Evolutionary conservation across 2,797 vertebrate species (phyloP), one percentile per base, ranked within the genome.

Genomic region (Parambassis ranga): DNA sequence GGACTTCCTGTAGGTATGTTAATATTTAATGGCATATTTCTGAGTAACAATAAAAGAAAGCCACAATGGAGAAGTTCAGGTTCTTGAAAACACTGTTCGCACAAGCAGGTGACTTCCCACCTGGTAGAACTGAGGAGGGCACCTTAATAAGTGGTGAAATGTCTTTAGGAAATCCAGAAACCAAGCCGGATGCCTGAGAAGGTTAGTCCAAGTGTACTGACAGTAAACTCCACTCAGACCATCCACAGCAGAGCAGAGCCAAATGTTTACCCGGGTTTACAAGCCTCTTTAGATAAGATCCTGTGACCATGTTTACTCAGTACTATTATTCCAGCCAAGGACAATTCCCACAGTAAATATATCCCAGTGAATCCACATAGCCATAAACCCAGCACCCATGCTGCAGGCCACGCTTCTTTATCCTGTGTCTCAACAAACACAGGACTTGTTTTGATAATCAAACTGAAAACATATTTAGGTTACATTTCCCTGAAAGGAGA

Each of bases 241-340:
- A n/a, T 33, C 38, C 8, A 32, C 22, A 57, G 16, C 35, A 16
- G 33, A 57, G 2, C 35, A 22, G 37, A 16, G 46, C 23, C 22
- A 36, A 52, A 60, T 3, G 18, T 65, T 53, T 20, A 37, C 10
- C 28, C n/a, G n/a, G 11, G 36, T 51, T 71, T 43, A 52, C 6
- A 11, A 20, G 42, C 22, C 18, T 18, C 37, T 57, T 10, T 38
- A 61, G 14, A 55, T 44, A n/a, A 35, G 7, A 39, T 52, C 36
- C 3, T 47, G 30, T 48, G 30, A 33, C 13, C 5, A 18, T 26
- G 27, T 67, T 52, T 14, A 32, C 43, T 55, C 33, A 49, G 30
- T 1, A 3, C 5, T 24, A 9, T 1, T 18, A 35, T n/a, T 23
- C 3, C 7, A 44, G 11, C 2, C 14, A 18, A 51, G 19, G 6